Conservation (phyloP, 2,797 vertebrate genomes). For the Sciaenops ocellatus region DNA sequence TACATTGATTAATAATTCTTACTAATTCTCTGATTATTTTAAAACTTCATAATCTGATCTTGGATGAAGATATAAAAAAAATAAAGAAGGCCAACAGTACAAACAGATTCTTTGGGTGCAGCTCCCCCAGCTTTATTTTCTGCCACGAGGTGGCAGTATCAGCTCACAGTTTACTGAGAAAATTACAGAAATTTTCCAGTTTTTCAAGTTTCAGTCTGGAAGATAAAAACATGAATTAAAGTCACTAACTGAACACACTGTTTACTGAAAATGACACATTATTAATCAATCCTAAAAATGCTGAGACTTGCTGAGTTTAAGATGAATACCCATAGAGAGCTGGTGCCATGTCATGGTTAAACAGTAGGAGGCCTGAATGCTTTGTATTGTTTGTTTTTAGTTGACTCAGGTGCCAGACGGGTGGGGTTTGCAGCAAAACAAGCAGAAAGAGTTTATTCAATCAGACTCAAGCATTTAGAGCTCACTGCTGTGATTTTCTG, state of each 20-base stretch:
- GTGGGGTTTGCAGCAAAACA: slow-evolving; percentile 29
- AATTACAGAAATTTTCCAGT: background rate
- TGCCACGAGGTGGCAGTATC: slow-evolving; percentile 66
- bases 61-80: background rate
- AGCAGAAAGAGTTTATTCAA: background rate
- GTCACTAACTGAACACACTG: background rate
- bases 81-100: background rate
- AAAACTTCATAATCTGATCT: background rate
- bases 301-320: background rate
- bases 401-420: slow-evolving; percentile 16
- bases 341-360: background rate
- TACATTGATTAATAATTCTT: background rate
- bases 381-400: slow-evolving; percentile 30
- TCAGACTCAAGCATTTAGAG: background rate
- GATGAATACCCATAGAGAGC: background rate
- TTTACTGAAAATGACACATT: background rate
- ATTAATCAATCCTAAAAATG: background rate
- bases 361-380: background rate
- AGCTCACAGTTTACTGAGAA: background rate
- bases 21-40: background rate
- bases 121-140: background rate
- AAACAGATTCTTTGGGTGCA: background rate
- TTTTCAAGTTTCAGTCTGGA: slow-evolving; percentile 2
- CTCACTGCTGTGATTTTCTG: background rate
- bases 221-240: background rate